Conservation (phyloP, 2,113 vertebrate species). For the Ictalurus furcatus region DNA sequence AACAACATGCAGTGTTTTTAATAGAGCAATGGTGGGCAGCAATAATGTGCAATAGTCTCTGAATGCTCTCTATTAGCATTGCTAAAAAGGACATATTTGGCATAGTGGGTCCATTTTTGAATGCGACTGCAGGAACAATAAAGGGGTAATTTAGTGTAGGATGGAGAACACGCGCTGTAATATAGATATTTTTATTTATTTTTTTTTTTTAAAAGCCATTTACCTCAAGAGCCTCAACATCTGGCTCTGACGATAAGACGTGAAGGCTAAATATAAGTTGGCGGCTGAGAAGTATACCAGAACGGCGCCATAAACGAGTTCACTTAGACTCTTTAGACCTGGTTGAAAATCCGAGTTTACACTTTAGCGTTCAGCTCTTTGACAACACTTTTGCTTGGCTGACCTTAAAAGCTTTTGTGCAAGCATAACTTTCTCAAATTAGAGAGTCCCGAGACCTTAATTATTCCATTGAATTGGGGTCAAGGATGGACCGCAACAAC, state of each 20-base stretch:
- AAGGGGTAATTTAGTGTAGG: constrained; percentile 2
- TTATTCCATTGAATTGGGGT: constrained; percentile 56
- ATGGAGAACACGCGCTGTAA: background rate
- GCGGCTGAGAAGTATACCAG: background rate
- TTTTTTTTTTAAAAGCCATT: background rate
- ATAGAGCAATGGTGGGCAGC: constrained; percentile 10
- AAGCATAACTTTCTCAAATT: constrained; percentile 56
- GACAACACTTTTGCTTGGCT: constrained; percentile 36
- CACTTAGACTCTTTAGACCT: background rate
- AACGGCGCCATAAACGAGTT: background rate
- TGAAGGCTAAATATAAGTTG: constrained; percentile 5
- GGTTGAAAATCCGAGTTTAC: constrained; percentile 5
- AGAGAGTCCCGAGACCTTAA: constrained; percentile 53
- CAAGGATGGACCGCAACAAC: constrained; percentile 53
- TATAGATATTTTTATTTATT: background rate
- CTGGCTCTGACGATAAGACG: constrained; percentile 5
- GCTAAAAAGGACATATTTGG: constrained; percentile 23
- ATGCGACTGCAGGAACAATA: constrained; percentile 23
- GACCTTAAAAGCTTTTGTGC: constrained; percentile 43
- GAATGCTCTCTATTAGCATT: constrained; percentile 25
- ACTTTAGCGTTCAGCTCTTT: constrained; percentile 24
- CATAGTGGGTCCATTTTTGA: constrained; percentile 7
- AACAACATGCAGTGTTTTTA: constrained; percentile 19
- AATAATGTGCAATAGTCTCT: constrained; percentile 33
- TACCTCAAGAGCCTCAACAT: constrained; percentile 1